A percentile compares a stretch with the other conserved stretches of the same genome.
Evolutionary conservation across 1,140 invertebrate genomes (phyloP).

Genomic region (Caerostris extrusa): DNA sequence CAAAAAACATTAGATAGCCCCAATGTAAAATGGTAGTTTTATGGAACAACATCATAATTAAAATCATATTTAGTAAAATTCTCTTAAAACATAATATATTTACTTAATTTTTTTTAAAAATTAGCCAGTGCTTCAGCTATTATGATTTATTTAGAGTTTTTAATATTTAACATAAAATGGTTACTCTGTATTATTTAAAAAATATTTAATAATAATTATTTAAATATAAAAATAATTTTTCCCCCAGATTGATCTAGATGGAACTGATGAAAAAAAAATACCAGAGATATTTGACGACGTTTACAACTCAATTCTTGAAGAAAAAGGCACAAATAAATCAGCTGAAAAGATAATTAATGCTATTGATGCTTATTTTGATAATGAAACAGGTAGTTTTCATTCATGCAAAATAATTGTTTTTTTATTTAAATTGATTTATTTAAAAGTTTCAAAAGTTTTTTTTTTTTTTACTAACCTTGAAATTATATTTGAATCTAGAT

Average conservation of each 20-base stretch:
- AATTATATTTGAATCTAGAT: too few species aligned
- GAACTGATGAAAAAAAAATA: background rate
- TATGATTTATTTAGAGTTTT: background rate
- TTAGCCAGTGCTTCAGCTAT: background rate
- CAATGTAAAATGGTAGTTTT: too few species aligned
- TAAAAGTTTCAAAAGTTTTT: too few species aligned
- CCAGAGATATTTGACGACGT: background rate
- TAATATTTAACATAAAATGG: background rate
- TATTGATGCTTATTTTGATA: background rate
- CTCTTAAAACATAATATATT: background rate
- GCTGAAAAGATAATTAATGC: conserved; percentile 18
- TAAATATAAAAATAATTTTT: background rate
- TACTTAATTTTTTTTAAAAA: background rate
- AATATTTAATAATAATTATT: background rate
- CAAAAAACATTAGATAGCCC: too few species aligned
- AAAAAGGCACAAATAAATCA: background rate
- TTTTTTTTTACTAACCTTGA: too few species aligned
- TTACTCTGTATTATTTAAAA: background rate
- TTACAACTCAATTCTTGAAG: background rate
- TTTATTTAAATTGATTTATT: background rate
- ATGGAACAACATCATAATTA: too few species aligned
- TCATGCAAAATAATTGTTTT: background rate
- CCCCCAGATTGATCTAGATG: background rate
- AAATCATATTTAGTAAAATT: too few species aligned
- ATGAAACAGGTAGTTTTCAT: background rate